A percentile compares a stretch with the other conserved stretches of the same genome.
Evolutionary conservation across 1,140 invertebrate species (phyloP).

Genomic region (Bombus waltoni): DNA sequence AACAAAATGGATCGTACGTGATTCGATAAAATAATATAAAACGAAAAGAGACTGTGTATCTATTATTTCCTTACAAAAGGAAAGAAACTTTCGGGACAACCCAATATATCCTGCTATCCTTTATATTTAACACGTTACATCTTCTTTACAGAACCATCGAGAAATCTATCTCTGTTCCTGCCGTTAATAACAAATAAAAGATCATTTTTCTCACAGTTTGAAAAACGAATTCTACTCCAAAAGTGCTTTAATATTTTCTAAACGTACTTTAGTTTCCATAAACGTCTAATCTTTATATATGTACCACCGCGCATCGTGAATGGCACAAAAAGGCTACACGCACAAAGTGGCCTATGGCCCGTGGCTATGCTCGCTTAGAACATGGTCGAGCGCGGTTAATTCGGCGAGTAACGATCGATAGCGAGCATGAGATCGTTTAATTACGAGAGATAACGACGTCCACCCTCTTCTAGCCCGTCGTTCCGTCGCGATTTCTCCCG

Average conservation of each 20-base stretch:
- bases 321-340: background rate
- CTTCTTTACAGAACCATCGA: too few species aligned
- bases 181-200: too few species aligned
- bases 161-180: too few species aligned
- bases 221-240: too few species aligned
- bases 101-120: too few species aligned
- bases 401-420: constrained; percentile 62
- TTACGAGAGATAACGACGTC: constrained; percentile 65
- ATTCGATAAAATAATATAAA: too few species aligned
- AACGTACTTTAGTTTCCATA: background rate
- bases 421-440: constrained; percentile 62
- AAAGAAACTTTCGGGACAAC: too few species aligned
- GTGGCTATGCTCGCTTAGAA: background rate
- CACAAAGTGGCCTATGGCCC: background rate
- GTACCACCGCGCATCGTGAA: background rate
- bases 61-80: too few species aligned
- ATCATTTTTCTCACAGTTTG: too few species aligned
- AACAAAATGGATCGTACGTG: too few species aligned
- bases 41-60: too few species aligned
- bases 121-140: too few species aligned
- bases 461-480: constrained; percentile 18
- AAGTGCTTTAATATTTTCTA: background rate
- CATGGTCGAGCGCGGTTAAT: constrained; percentile 47
- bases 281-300: background rate
- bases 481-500: background rate